A percentile compares a stretch with the other conserved stretches of the same genome.
These are phyloP conservation scores for Clarias gariepinus DNA, from an alignment of 2,113 vertebrate species.

Conservation along the genomic window DNA sequence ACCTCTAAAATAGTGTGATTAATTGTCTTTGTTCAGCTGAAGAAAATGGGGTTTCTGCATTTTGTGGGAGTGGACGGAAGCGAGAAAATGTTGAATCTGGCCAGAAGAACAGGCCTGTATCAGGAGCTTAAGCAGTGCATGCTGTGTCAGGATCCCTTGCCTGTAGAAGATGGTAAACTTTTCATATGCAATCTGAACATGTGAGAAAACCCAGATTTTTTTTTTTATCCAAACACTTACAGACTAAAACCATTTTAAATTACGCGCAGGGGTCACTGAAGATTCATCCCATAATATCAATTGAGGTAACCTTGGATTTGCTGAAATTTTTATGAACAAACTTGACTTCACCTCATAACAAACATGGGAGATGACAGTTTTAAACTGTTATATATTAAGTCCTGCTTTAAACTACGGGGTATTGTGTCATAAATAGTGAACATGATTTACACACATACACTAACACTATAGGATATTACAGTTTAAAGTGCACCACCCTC, in stretches of 20 bases:
- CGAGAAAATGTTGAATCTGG: conserved; percentile 76
- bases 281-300: neutral
- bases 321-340: no score
- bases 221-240: no score
- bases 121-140: conserved; percentile 70
- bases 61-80: conserved; percentile 87
- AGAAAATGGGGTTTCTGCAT: conserved; percentile 74
- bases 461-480: no score
- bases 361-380: no score
- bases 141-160: conserved; percentile 77
- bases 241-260: no score
- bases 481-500: no score
- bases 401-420: no score
- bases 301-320: no score
- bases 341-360: no score
- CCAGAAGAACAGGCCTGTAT: conserved; percentile 75
- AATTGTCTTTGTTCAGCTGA: conserved; percentile 70
- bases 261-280: neutral
- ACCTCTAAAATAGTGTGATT: neutral
- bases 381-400: no score
- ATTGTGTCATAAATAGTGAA: no score
- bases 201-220: neutral
- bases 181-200: neutral
- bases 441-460: no score
- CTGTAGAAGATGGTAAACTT: conserved; percentile 73